Evolutionary conservation across 2,113 vertebrate genomes (phyloP), one percentile per base, ranked within the genome.

Genomic region (Gila orcuttii): DNA sequence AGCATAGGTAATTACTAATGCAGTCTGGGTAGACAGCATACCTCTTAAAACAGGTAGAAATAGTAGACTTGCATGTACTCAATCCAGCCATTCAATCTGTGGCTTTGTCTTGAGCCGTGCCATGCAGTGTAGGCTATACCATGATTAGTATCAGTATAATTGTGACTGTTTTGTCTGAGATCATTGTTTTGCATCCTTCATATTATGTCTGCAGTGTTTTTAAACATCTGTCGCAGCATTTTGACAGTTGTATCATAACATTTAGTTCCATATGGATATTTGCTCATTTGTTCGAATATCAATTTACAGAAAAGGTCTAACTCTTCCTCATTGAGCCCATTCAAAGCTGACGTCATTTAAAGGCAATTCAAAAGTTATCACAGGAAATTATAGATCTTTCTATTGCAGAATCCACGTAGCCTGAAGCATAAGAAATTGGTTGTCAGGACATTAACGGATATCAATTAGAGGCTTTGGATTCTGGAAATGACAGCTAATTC

Each of bases 311-410:
- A 64, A 50, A 59, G 25, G 6, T 45, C 25, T 4, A 15, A 15
- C 28, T 60, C 31, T 73, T 39, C 80, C 11, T 83, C 81, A 19
- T 36, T 28, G 50, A 57, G 28, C 25, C 5, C 62, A 25, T 57
- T 9, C 21, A 73, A 17, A 83, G 39, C 13, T 36, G 59, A 87
- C 25, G 25, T 82, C 42, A 82, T 77, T 82, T 77, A 69, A 85
- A 31, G 2, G 12, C 33, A 36, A 28, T 64, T 81, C 19, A 31
- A 36, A 62, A 64, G 15, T 36, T 71, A 47, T 69, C 39, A 47
- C 86, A 87, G 78, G 78, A 87, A 76, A 87, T 87, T 87, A 39
- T 62, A 64, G n/a, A 28, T 68, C 42, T 45, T 52, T 75, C 45
- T 55, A 79, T 79, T 57, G 57, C 82, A 81, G n/a, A 36, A 10